Evolutionary conservation across 2,888 invertebrate genomes (phyloP), one percentile per base, ranked within the genome.

Genomic region (Caenorhabditis sp.): DNA sequence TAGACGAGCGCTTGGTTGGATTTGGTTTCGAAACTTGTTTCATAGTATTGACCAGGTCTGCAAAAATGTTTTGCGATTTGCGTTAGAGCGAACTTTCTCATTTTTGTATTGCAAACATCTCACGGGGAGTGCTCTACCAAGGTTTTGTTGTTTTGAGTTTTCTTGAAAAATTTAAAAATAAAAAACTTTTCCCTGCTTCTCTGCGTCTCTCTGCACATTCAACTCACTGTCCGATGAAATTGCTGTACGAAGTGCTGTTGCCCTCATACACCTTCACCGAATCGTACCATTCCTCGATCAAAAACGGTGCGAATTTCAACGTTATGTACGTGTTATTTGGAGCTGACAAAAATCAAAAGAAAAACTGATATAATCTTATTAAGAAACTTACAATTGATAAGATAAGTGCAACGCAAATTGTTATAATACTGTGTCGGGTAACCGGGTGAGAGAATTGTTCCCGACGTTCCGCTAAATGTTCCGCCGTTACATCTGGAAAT

Each of bases 231-330:
- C n/a, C 36, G 27, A 57, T 19, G 14, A 26, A 57, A n/a, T 27
- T 19, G 5, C 3, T 26, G 10, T 17, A 62, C 1, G 55, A 23
- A 1, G 49, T 21, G 24, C 59, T 69, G 12, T 66, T 55, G 0
- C 74, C 74, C 24, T 76, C 69, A 43, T 72, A 78, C 19, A 89
- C 88, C 78, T 95, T 93, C 36, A 97, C 92, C 75, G 93, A 93
- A 89, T 99, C 97, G 88, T 96, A 97, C 85, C 94, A 94, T n/a
- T 97, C 97, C 90, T 99, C 97, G 79, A 99, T 90, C 88, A 97
- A 95, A 86, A 97, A 97, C 88, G 97, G 95, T 0, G 96, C 96
- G 88, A 97, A 97, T 90, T 97, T 97, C 55, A 99, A 91, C 0
- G 96, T 96, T 81, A 99, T 97, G 78, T 94, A 91, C 88, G 95